Conservation (phyloP, 2,113 vertebrate species). For the Thamnaconus septentrionalis region DNA sequence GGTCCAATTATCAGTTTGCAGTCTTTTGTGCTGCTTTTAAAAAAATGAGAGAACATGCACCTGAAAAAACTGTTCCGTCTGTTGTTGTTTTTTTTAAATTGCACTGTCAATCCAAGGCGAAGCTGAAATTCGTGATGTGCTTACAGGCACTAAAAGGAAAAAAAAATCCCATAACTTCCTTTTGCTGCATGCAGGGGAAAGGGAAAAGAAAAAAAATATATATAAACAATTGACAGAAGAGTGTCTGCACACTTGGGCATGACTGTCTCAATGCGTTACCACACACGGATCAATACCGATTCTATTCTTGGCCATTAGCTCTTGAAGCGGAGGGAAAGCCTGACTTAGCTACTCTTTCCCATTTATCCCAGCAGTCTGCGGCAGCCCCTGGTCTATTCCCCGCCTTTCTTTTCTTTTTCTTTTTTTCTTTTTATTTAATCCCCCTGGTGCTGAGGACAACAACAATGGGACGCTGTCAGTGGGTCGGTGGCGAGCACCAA, state of each 20-base stretch:
- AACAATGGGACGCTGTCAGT: conserved; percentile 46
- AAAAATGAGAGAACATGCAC: too few relatives aligned
- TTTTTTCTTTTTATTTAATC: too few relatives aligned
- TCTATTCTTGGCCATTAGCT: conserved; percentile 71
- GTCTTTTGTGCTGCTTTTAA: too few relatives aligned
- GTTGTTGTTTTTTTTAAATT: conserved; percentile 10
- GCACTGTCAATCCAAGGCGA: conserved; percentile 24
- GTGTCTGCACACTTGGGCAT: conserved; percentile 38
- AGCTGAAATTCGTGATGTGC: conserved; percentile 8
- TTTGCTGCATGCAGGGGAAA: conserved; percentile 11
- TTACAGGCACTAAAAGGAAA: neutral
- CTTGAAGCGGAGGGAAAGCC: conserved; percentile 53
- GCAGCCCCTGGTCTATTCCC: neutral
- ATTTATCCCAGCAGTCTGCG: conserved; percentile 8
- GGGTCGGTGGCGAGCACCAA: conserved; percentile 43
- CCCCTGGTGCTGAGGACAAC: conserved; percentile 19
- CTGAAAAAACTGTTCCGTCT: too few relatives aligned
- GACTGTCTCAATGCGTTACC: conserved; percentile 65
- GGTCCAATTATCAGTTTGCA: too few relatives aligned
- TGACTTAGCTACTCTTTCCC: conserved; percentile 35
- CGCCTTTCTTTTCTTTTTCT: neutral
- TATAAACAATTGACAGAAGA: conserved; percentile 2
- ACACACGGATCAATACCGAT: conserved; percentile 69
- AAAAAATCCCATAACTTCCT: conserved; percentile 22
- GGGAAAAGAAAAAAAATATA: too few relatives aligned